Evolutionary conservation across 1,140 invertebrate genomes (phyloP).

Genomic region (Ephestia elutella): DNA sequence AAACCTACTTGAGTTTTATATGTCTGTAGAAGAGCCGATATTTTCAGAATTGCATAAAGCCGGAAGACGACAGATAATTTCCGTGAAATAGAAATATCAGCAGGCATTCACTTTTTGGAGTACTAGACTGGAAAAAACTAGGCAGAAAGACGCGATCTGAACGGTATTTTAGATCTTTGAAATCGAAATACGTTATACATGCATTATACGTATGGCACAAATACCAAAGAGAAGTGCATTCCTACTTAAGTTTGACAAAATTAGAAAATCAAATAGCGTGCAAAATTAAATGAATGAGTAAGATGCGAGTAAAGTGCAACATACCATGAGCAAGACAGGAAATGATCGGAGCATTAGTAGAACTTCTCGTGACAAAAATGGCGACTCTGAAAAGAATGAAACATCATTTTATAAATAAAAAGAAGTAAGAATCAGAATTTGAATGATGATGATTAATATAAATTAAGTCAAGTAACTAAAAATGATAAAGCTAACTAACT

Average conservation of each 20-base stretch:
- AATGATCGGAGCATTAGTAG: slow-evolving; percentile 31
- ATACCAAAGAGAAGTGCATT: slow-evolving; percentile 1
- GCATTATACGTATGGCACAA: slow-evolving; percentile 7
- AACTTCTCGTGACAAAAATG: neutral
- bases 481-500: too few relatives aligned
- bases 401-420: neutral
- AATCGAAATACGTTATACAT: neutral
- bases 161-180: neutral
- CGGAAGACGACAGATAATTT: neutral
- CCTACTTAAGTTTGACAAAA: too few relatives aligned
- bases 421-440: neutral
- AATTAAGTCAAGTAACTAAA: too few relatives aligned
- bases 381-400: neutral
- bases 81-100: neutral
- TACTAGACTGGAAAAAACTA: neutral
- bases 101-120: neutral
- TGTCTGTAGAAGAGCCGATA: neutral
- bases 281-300: slow-evolving; percentile 26
- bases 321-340: slow-evolving; percentile 33
- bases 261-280: neutral
- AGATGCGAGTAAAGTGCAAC: slow-evolving; percentile 21
- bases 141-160: neutral
- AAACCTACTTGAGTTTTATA: too few relatives aligned
- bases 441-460: neutral
- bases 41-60: neutral